A percentile compares a stretch with the other conserved stretches of the same genome.
Conservation (phyloP, 2,113 vertebrate species). For the Heterochromis multidens region DNA sequence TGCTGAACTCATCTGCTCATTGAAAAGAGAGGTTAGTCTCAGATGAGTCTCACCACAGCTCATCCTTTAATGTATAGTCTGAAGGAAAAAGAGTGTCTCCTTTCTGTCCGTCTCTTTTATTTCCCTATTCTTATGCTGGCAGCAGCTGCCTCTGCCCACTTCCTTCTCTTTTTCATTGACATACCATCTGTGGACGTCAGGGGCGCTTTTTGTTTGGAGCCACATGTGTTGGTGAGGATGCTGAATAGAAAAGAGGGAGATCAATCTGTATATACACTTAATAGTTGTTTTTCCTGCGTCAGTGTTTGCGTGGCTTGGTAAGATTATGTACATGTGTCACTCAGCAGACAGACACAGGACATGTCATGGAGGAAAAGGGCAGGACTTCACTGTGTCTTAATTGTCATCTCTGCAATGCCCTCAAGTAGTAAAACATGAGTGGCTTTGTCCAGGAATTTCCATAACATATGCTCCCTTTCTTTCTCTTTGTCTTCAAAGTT, state of each 20-base stretch:
- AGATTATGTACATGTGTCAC: background rate
- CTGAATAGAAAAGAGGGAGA: background rate
- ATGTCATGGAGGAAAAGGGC: background rate
- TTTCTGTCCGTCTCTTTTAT: conserved; percentile 8
- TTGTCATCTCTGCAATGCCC: conserved; percentile 2
- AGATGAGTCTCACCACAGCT: background rate
- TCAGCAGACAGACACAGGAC: background rate
- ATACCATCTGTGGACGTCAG: conserved; percentile 4
- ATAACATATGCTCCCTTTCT: background rate
- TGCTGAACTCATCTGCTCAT: conserved; percentile 17
- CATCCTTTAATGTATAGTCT: background rate
- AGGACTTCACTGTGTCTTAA: background rate
- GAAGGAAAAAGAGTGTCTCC: background rate
- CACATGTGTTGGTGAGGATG: background rate
- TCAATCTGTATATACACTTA: background rate
- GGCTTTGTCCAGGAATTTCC: conserved; percentile 29
- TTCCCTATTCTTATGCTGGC: background rate
- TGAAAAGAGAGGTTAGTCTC: background rate
- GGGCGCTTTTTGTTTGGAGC: background rate
- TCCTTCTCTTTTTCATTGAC: conserved; percentile 7
- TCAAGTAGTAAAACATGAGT: background rate
- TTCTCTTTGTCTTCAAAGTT: background rate
- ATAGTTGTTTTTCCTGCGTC: background rate
- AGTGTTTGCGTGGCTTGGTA: background rate
- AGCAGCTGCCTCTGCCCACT: conserved; percentile 29